phyloP scores from a whole-genome alignment of 2,797 vertebrate species.

The Lagodon rhomboides region DNA sequence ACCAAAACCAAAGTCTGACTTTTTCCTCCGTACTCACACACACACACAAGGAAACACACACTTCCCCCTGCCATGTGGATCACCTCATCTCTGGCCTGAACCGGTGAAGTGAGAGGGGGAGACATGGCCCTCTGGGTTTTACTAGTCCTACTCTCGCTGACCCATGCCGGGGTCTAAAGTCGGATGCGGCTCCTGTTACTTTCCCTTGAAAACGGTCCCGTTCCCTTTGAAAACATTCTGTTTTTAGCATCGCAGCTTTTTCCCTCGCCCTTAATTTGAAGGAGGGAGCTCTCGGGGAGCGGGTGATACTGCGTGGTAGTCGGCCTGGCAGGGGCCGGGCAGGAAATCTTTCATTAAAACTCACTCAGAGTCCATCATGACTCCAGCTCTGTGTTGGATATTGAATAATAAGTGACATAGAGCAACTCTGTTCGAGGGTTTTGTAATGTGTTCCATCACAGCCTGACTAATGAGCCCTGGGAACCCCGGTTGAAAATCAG shows the following conservation, averaged over 20 bases:
- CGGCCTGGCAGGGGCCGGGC: constrained; percentile 55
- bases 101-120: constrained; percentile 63
- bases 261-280: constrained; percentile 65
- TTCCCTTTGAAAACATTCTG: constrained; percentile 63
- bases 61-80: constrained; percentile 60
- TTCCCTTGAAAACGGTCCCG: constrained; percentile 43
- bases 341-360: constrained; percentile 84
- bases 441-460: constrained; percentile 54
- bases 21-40: constrained; percentile 61
- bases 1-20: constrained; percentile 61
- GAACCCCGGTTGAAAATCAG: constrained; percentile 46
- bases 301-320: constrained; percentile 65
- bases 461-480: constrained; percentile 42
- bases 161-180: constrained; percentile 67
- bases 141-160: constrained; percentile 73
- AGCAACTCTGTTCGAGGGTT: constrained; percentile 50
- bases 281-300: constrained; percentile 51
- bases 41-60: constrained; percentile 9
- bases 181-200: constrained; percentile 73
- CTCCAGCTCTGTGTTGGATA: constrained; percentile 64
- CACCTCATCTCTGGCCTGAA: constrained; percentile 72
- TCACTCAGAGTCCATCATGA: constrained; percentile 68
- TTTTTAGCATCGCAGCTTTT: constrained; percentile 71
- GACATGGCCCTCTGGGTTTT: constrained; percentile 77
- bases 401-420: constrained; percentile 62